Evolutionary conservation across 37 sponge, comb jelly and placozoan species (phyloP).

Genomic region (Chondrosia reniformis): DNA sequence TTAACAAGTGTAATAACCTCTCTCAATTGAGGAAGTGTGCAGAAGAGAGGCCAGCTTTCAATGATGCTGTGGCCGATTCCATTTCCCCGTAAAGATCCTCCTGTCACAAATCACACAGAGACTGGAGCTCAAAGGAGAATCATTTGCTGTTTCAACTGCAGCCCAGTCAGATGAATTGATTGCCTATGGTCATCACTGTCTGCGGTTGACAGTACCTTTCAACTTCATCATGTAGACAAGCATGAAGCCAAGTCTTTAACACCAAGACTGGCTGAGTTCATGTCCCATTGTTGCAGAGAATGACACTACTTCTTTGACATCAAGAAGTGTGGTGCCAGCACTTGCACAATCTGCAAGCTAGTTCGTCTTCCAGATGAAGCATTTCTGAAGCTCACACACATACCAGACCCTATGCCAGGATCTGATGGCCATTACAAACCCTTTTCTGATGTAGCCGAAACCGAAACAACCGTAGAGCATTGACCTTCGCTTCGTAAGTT

Average conservation of each 20-base stretch:
- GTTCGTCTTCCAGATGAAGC: neutral
- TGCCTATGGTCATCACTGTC: neutral
- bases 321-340: slow-evolving; percentile 32
- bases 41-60: neutral
- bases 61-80: neutral
- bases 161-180: slow-evolving; percentile 15
- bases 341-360: slow-evolving; percentile 29
- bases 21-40: neutral
- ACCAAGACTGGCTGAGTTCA: slow-evolving; percentile 1
- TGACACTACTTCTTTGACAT: slow-evolving; percentile 32
- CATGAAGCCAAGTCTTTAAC: neutral
- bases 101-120: neutral
- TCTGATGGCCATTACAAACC: slow-evolving; percentile 29
- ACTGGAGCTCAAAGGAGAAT: neutral
- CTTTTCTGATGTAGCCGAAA: slow-evolving; percentile 9
- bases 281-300: slow-evolving; percentile 23
- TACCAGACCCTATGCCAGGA: slow-evolving; percentile 29
- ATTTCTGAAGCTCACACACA: slow-evolving; percentile 1
- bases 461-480: slow-evolving; percentile 8
- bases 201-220: neutral
- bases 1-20: neutral
- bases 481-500: neutral
- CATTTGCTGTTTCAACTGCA: neutral
- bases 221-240: neutral
- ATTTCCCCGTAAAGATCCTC: neutral